phyloP scores from a whole-genome alignment of 2,797 vertebrate genomes.

The Spheniscus humboldti region DNA sequence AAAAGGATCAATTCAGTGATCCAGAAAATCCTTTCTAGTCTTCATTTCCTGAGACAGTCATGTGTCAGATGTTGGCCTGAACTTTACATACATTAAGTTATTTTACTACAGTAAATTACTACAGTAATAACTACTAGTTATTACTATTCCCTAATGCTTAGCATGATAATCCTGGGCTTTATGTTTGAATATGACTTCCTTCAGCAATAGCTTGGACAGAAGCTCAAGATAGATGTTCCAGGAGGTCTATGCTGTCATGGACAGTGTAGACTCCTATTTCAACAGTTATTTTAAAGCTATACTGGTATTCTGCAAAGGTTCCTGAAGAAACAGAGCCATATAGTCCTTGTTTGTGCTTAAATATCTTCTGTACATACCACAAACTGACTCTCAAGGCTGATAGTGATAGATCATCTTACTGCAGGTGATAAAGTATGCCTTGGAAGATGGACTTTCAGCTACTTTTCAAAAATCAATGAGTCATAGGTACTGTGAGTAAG shows the following conservation, averaged over 20 bases:
- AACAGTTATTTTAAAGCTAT: neutral
- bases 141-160: neutral
- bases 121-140: no score
- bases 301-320: neutral
- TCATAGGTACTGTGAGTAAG: neutral
- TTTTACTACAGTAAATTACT: neutral
- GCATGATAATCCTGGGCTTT: neutral
- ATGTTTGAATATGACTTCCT: neutral
- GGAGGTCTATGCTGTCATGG: neutral
- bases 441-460: neutral
- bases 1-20: neutral
- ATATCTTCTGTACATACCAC: neutral
- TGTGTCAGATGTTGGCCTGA: neutral
- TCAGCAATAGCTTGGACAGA: neutral
- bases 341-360: neutral
- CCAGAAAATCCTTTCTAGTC: neutral
- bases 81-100: neutral
- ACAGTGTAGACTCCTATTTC: neutral
- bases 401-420: neutral
- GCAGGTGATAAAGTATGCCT: neutral
- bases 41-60: neutral
- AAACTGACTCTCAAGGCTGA: neutral
- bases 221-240: neutral
- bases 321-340: neutral
- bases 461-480: slow-evolving; percentile 10